These are phyloP conservation scores for Pogonomyrmex californicus DNA, from an alignment of 1,140 invertebrate genomes.

Conservation along the genomic window DNA sequence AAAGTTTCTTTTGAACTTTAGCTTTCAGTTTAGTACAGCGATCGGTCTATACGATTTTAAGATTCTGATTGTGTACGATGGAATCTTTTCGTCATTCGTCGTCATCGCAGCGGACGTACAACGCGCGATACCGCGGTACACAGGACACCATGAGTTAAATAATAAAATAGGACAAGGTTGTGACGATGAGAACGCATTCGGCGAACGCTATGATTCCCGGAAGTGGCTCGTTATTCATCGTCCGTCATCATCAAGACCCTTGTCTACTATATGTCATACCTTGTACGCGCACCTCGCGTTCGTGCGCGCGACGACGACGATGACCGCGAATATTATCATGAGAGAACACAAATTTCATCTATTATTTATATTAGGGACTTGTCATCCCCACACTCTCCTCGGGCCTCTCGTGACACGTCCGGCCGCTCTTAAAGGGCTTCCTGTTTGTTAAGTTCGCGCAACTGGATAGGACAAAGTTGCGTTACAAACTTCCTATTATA, in stretches of 20 bases:
- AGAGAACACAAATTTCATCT: conserved; percentile 38
- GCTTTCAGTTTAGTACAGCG: neutral
- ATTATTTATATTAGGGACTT: conserved; percentile 39
- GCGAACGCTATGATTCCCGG: conserved; percentile 79
- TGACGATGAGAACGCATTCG: conserved; percentile 78
- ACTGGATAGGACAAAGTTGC: conserved; percentile 8
- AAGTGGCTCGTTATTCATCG: conserved; percentile 83
- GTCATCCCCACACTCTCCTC: neutral
- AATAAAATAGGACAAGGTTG: conserved; percentile 83
- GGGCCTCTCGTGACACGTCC: conserved; percentile 7
- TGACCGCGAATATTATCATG: conserved; percentile 63
- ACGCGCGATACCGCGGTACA: neutral
- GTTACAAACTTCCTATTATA: conserved; percentile 18
- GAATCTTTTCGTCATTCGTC: neutral
- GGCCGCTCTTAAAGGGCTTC: conserved; percentile 14
- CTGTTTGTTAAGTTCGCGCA: conserved; percentile 26
- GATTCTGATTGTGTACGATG: neutral
- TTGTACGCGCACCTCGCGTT: conserved; percentile 64
- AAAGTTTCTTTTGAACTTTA: neutral
- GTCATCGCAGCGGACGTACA: neutral
- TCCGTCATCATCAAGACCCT: conserved; percentile 84
- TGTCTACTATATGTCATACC: conserved; percentile 61
- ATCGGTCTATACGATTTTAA: neutral
- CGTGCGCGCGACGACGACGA: conserved; percentile 61
- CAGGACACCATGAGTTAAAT: conserved; percentile 50